Evolutionary conservation across 2,888 invertebrate species (phyloP).

Genomic region (Hirtodrosophila cameraria): DNA sequence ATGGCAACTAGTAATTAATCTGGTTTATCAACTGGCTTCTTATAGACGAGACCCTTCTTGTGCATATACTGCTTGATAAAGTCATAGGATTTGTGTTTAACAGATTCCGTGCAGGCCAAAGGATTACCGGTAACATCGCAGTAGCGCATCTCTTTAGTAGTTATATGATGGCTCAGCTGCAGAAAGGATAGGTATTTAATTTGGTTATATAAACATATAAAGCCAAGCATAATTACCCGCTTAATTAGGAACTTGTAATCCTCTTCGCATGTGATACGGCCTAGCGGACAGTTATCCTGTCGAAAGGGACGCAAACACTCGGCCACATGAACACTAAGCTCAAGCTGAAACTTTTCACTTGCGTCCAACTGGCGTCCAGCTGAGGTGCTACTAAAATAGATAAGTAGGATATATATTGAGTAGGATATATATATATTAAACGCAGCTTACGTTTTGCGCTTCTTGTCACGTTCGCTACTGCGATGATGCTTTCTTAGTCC

Average conservation of each 20-base stretch:
- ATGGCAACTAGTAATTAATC: constrained; percentile 10
- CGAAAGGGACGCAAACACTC: constrained; percentile 87
- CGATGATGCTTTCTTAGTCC: too few relatives aligned
- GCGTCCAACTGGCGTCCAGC: constrained; percentile 45
- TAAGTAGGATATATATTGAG: not conserved
- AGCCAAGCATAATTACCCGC: constrained; percentile 33
- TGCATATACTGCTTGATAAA: constrained; percentile 98
- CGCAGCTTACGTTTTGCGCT: constrained; percentile 27
- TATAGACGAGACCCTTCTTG: constrained; percentile 91
- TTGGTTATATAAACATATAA: not conserved
- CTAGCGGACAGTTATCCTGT: constrained; percentile 92
- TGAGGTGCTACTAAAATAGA: constrained; percentile 20
- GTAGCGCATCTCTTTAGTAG: constrained; percentile 67
- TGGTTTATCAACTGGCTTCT: constrained; percentile 48
- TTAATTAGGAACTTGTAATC: constrained; percentile 86
- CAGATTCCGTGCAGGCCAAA: constrained; percentile 83
- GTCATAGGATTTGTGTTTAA: constrained; percentile 97
- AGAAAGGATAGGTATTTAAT: not conserved
- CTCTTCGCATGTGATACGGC: constrained; percentile 93
- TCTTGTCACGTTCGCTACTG: constrained; percentile 35
- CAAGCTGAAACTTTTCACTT: constrained; percentile 62
- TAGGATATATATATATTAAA: not conserved
- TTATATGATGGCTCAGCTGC: constrained; percentile 65
- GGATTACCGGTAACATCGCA: constrained; percentile 58
- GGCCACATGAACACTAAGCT: constrained; percentile 65